phyloP scores from a whole-genome alignment of 2,113 vertebrate genomes.

The Dicentrarchus labrax region DNA sequence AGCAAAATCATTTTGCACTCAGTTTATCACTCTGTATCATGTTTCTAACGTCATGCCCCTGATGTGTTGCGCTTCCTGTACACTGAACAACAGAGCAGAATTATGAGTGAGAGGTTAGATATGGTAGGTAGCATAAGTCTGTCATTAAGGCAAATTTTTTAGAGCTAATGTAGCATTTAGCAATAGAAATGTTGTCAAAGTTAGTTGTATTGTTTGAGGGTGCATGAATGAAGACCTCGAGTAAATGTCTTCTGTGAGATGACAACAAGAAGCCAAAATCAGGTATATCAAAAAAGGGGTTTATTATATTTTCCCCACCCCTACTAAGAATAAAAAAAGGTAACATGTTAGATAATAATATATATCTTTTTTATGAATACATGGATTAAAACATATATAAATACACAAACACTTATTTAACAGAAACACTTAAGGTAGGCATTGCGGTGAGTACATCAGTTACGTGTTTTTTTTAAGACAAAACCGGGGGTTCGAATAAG shows the following conservation, averaged over 20 bases:
- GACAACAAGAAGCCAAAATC: slow-evolving; percentile 53
- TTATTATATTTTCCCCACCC: slow-evolving; percentile 78
- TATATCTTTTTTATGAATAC: slow-evolving; percentile 73
- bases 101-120: not conserved
- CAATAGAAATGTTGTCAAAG: not conserved
- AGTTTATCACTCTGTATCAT: not conserved
- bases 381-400: slow-evolving; percentile 81
- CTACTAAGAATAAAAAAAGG: slow-evolving; percentile 72
- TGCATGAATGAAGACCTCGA: not conserved
- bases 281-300: slow-evolving; percentile 74
- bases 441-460: slow-evolving; percentile 66
- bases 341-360: slow-evolving; percentile 77
- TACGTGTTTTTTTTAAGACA: slow-evolving; percentile 42
- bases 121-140: not conserved
- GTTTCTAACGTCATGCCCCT: not conserved
- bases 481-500: slow-evolving; percentile 61
- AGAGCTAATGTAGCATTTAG: not conserved
- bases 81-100: no score
- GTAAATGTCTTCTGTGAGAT: not conserved
- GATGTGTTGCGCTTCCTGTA: not conserved
- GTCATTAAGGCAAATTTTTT: not conserved
- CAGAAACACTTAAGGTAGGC: slow-evolving; percentile 77
- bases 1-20: not conserved
- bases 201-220: not conserved
- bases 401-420: slow-evolving; percentile 72